Evolutionary conservation across 2,888 invertebrate genomes (phyloP).

Genomic region (Parnassius orleans): DNA sequence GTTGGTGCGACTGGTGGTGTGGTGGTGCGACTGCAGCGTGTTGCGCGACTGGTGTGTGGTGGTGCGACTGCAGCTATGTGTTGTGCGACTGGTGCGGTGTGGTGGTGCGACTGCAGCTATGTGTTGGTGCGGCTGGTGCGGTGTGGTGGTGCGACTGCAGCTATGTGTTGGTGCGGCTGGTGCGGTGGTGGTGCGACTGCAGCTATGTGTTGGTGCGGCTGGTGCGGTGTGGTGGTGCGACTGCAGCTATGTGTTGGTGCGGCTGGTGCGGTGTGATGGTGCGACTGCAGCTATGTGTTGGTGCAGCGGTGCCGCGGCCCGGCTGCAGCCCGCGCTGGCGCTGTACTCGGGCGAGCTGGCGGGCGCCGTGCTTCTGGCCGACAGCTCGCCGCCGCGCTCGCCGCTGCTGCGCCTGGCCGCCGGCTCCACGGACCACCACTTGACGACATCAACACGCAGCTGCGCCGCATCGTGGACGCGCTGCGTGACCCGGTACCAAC

Average conservation of each 20-base stretch:
- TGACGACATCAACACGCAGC: constrained; percentile 92
- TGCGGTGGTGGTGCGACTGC: constrained; percentile 86
- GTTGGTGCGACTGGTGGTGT: constrained; percentile 41
- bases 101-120: constrained; percentile 84
- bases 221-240: too few species aligned
- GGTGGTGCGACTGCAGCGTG: constrained; percentile 84
- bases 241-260: neutral
- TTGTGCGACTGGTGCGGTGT: constrained; percentile 43
- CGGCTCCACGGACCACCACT: constrained; percentile 93
- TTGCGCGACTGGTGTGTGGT: too few species aligned
- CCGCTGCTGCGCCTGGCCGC: constrained; percentile 80
- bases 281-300: neutral
- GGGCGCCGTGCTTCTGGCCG: constrained; percentile 89
- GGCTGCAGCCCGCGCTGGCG: constrained; percentile 95
- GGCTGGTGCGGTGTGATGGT: constrained; percentile 50
- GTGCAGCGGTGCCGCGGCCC: constrained; percentile 83
- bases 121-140: too few species aligned
- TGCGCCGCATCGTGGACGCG: constrained; percentile 84
- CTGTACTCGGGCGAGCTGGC: constrained; percentile 95
- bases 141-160: too few species aligned
- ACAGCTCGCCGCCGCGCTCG: constrained; percentile 69
- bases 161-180: too few species aligned
- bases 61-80: too few species aligned
- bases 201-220: constrained; percentile 42
- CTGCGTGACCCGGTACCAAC: constrained; percentile 76